Base-by-base conservation (phyloP, 1,140 invertebrate species). In the Caerostris extrusa region DNA sequence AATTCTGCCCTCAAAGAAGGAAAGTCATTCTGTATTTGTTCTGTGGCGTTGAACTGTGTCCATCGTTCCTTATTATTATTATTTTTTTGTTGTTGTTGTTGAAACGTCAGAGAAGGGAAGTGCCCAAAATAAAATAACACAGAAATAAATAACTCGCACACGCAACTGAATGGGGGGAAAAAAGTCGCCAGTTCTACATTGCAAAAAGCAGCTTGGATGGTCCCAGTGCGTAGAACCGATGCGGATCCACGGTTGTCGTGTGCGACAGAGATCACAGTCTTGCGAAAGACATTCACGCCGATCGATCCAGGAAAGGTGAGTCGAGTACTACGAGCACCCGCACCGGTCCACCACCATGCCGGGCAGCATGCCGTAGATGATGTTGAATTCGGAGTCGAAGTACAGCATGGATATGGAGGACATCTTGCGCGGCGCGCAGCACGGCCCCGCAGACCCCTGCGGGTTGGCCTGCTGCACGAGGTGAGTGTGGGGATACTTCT, bases 271-370 rank as follows among this genome's bases (percentile, higher is more conserved):
- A 77, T 77, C 71, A 77, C 71, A 77, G 90, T 83, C 77, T 81
- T 82, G 58, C 90, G 90, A 91, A 82, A 83, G 77, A 91, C 77
- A 83, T 34, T 77, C 53, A 17, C 5, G 57, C 64, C 50, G n/a
- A 69, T 71, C 53, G 60, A 34, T 34, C 34, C 34, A 34, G 34
- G 34, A 34, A 34, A 34, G 34, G 34, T 34, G 34, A 34, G 34
- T 34, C 34, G 34, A 34, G n/a, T 64, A 94, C 93, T 98, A 99
- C 96, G 98, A 98, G 96, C 98, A 99, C 14, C 98, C 98, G 95
- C 98, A 99, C 95, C 97, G 97, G 94, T 99, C 98, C 7, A 99
- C 98, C 60, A 98, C 98, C 98, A 99, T 99, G 56, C 98, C 98
- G 1, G 98, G 98, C 94, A 99, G 97, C 90, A 97, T 97, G 94